These are phyloP conservation scores for Luehdorfia chinensis DNA, from an alignment of 1,140 invertebrate species.

Conservation along the genomic window DNA sequence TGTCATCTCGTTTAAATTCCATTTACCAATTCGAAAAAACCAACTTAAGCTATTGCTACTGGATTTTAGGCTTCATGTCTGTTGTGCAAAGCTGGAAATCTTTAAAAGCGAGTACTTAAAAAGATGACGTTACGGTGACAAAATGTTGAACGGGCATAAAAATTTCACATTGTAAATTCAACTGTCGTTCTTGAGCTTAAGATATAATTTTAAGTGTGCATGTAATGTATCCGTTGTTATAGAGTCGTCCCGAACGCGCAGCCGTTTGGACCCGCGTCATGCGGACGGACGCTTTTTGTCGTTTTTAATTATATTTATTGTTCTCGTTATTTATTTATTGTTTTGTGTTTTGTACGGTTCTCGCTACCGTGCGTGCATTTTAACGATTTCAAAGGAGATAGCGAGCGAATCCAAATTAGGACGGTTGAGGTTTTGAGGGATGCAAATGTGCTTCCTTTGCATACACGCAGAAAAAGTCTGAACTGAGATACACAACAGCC, in stretches of 20 bases:
- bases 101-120: constrained; percentile 51
- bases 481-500: no score
- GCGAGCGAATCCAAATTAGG: constrained; percentile 68
- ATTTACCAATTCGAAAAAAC: constrained; percentile 52
- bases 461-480: constrained; percentile 47
- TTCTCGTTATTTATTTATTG: constrained; percentile 72
- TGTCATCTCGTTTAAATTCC: constrained; percentile 70
- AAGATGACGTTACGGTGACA: constrained; percentile 59
- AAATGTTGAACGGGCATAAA: constrained; percentile 51
- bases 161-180: constrained; percentile 26
- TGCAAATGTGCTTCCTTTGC: constrained; percentile 67
- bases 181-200: constrained; percentile 22
- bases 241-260: constrained; percentile 47
- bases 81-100: constrained; percentile 51
- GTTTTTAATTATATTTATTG: constrained; percentile 76
- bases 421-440: constrained; percentile 50
- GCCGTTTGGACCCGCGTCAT: constrained; percentile 59
- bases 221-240: constrained; percentile 38
- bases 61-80: constrained; percentile 38
- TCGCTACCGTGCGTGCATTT: constrained; percentile 69
- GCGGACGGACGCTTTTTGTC: constrained; percentile 65
- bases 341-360: constrained; percentile 55
- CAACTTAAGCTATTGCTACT: constrained; percentile 12
- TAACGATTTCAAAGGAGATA: constrained; percentile 63
- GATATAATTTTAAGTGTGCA: constrained; percentile 23